Base-by-base conservation (phyloP, 2,113 vertebrate species). In the Bungarus multicinctus region DNA sequence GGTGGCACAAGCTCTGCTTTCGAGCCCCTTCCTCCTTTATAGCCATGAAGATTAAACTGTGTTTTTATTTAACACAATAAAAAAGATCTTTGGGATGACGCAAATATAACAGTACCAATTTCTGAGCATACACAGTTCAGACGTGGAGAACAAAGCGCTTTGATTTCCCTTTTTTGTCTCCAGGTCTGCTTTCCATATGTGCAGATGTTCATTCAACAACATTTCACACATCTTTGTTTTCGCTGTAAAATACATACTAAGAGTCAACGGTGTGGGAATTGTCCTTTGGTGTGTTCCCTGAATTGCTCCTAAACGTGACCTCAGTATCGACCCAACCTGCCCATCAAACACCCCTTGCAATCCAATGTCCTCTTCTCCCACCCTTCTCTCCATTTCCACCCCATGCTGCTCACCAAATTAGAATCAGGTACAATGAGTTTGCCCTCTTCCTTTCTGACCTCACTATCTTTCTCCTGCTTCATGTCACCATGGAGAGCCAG, bases 351-450 rank as follows among this genome's bases (percentile, higher is more conserved):
- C 5, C 53, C 43, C 34, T 47, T 89, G 25, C 2, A 5, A 23
- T 45, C 25, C 5, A 16, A 57, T 8, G 7, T 27, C 90, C 10
- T 9, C 50, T 7, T 47, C 25, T 39, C 64, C 60, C 60, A 34
- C 47, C 60, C 60, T 34, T 10, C 89, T 43, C 34, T 34, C 74
- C 22, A 5, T 30, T 20, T 47, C 91, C n/a, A 20, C 23, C 23
- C 69, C 0, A 10, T 0, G 0, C 64, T 45, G 88, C 98, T 98
- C 93, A 99, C 99, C 98, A 98, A 95, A 93, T 97, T 89, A 52
- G 97, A 96, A 87, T 99, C 99, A 0, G 99, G 99, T 55, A 98
- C 98, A 52, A 98, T 93, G 88, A 99, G 97, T 93, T 98, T 98
- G 96, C 98, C 97, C 4, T 99, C 99, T 0, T 99, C 99, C 95